A percentile compares a stretch with the other conserved stretches of the same genome.
These are phyloP conservation scores for Anguilla rostrata DNA, from an alignment of 2,113 vertebrate genomes.

Conservation along the genomic window DNA sequence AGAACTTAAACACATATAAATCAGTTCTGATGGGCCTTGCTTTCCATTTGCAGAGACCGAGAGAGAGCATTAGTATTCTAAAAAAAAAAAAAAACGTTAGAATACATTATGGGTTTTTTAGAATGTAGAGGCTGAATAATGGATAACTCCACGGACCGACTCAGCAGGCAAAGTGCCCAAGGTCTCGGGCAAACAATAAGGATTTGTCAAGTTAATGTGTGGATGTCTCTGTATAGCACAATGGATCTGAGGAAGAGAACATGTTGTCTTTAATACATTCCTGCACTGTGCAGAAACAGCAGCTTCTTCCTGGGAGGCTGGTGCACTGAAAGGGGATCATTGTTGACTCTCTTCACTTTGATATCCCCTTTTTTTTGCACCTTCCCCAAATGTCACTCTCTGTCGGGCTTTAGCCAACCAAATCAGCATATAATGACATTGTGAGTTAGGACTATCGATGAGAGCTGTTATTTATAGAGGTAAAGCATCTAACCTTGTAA, in stretches of 20 bases:
- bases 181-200: conserved; percentile 29
- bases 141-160: background rate
- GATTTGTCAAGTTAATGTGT: conserved; percentile 20
- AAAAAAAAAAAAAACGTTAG: conserved; percentile 12
- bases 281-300: background rate
- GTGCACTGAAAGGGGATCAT: conserved; percentile 7
- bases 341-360: background rate
- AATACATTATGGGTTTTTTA: conserved; percentile 23
- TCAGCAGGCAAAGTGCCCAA: conserved; percentile 21
- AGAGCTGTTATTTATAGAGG: background rate
- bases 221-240: conserved; percentile 3
- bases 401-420: background rate
- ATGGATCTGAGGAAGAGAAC: conserved; percentile 16
- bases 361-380: background rate
- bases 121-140: conserved; percentile 21
- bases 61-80: conserved; percentile 17
- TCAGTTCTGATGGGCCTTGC: background rate
- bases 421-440: background rate
- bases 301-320: background rate
- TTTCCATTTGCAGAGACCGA: background rate
- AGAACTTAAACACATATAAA: background rate
- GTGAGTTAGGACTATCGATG: background rate
- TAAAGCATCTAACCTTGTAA: conserved; percentile 4
- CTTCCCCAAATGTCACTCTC: conserved; percentile 5
- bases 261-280: conserved; percentile 25